Evolutionary conservation across 1,140 invertebrate species (phyloP), one percentile per base, ranked within the genome.

Genomic region (Sminthurides bifidus): DNA sequence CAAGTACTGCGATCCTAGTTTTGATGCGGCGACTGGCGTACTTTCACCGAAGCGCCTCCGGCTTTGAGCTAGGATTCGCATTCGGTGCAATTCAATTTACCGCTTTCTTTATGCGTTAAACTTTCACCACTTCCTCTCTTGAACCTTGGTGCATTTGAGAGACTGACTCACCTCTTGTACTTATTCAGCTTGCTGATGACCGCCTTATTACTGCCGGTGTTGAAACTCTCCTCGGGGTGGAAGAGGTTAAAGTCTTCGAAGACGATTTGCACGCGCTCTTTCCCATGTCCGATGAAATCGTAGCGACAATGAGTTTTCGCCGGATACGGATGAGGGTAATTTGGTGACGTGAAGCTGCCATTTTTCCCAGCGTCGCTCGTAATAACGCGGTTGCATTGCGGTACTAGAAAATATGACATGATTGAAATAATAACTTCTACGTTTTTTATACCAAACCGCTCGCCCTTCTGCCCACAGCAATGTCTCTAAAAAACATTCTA

Each of bases 251-350:
- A 87, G 70, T 87, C 83, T 65, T 81, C 81, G 68, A 87, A 87
- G 57, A 82, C 59, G 30, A 74, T 69, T 62, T 77, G 71, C 8
- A 90, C 79, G 33, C 59, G 38, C 41, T 61, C 55, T 33, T 83
- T 84, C 24, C 84, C 84, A 57, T 82, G 74, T 37, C 85, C 87
- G 66, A 82, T 80, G 67, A 91, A 91, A 60, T 88, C 85, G 69
- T 87, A 90, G 64, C 81, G 80, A 71, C 87, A 91, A 52, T 80
- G 78, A 3, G 84, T 80, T 60, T 81, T 78, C 1, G 79, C 68
- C 45, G 82, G 80, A 71, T 88, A 87, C 23, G 81, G 77, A 59
- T 77, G 74, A 30, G 84, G 84, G 69, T 81, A 86, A 64, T 77
- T 79, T 31, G 85, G 85, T 38, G 85, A 87, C 17, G 80, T 57